Conservation (phyloP, 2,888 invertebrate genomes). For the Dryobotodes eremita region DNA sequence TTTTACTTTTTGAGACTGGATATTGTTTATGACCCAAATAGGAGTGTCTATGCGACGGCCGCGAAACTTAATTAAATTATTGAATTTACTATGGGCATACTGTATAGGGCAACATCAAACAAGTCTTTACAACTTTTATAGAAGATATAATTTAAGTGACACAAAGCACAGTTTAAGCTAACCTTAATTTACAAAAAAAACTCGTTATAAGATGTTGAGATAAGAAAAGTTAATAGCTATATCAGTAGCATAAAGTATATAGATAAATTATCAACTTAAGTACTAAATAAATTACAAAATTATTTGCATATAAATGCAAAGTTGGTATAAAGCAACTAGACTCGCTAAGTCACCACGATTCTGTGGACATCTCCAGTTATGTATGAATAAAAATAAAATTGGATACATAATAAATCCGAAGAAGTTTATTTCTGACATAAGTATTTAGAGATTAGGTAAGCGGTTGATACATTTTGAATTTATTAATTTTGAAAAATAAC, state of each 20-base stretch:
- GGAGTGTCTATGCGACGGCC: too few species aligned
- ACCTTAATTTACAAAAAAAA: background rate
- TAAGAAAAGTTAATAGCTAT: constrained; percentile 20
- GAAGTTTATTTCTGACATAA: constrained; percentile 28
- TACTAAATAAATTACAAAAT: constrained; percentile 24
- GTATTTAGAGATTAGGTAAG: constrained; percentile 24
- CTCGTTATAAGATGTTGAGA: constrained; percentile 21
- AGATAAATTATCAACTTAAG: constrained; percentile 16
- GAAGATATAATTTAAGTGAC: background rate
- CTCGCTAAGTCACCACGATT: background rate
- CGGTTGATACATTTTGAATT: background rate
- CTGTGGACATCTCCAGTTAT: background rate
- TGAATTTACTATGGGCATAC: background rate
- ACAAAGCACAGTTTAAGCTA: background rate
- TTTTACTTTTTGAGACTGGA: too few species aligned
- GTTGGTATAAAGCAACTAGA: too few species aligned
- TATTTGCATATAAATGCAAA: constrained; percentile 31
- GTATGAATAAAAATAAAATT: background rate
- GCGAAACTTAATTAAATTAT: too few species aligned
- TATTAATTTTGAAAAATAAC: background rate
- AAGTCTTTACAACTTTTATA: background rate
- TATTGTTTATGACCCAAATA: too few species aligned
- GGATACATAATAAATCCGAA: constrained; percentile 10
- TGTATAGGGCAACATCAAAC: background rate
- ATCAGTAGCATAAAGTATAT: constrained; percentile 12